Evolutionary conservation across 2,113 vertebrate species (phyloP).

Genomic region (Struthidea cinerea): DNA sequence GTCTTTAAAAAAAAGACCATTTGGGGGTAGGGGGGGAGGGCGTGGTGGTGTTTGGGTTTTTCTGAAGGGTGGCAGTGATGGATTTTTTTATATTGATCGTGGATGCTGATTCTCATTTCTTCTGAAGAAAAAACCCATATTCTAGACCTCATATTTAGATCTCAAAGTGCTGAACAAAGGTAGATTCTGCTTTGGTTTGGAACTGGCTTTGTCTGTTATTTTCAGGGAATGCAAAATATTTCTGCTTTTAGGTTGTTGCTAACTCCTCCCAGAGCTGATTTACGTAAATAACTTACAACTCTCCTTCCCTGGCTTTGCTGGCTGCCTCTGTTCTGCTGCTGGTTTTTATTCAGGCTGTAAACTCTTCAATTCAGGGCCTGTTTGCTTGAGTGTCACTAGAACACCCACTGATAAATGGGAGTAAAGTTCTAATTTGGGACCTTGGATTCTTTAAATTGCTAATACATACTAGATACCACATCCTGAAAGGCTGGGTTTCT

Average conservation of each 20-base stretch:
- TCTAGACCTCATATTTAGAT: background rate
- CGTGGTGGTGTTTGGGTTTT: background rate
- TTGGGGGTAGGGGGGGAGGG: background rate
- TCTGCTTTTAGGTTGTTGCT: background rate
- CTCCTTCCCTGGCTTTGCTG: background rate
- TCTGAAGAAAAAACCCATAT: background rate
- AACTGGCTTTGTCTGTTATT: background rate
- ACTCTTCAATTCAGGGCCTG: background rate
- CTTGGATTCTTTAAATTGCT: background rate
- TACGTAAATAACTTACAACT: background rate
- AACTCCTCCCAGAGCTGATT: background rate
- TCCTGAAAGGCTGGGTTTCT: background rate
- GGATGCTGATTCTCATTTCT: background rate
- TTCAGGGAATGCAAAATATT: background rate
- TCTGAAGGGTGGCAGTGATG: background rate
- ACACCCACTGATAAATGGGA: background rate
- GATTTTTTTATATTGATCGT: background rate
- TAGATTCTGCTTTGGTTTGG: background rate
- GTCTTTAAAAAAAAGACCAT: fast-evolving
- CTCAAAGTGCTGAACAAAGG: background rate
- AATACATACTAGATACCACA: background rate
- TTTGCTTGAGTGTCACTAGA: background rate
- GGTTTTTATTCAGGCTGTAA: background rate
- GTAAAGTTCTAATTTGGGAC: background rate
- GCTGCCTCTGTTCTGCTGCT: background rate